Evolutionary conservation across 1,140 invertebrate species (phyloP).

Genomic region (Metaphire vulgaris): DNA sequence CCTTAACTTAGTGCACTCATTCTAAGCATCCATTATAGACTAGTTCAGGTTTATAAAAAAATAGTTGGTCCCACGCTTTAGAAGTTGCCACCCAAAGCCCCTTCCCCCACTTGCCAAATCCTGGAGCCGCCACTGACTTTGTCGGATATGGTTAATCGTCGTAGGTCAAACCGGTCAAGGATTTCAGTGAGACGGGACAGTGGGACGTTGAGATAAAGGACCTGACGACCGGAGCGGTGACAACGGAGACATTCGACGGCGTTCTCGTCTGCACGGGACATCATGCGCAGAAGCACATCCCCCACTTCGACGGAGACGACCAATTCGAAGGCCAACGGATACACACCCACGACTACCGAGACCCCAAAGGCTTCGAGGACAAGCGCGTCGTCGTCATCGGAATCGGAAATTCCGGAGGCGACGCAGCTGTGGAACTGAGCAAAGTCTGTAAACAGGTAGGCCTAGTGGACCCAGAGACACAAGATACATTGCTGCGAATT

Average conservation of each 20-base stretch:
- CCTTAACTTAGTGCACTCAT: no score
- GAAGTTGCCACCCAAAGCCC: no score
- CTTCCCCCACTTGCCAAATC: no score
- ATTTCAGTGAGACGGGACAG: conserved; percentile 16
- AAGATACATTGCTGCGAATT: not conserved
- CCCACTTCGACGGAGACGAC: conserved; percentile 14
- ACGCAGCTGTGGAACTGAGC: conserved; percentile 56
- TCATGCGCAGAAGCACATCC: not conserved
- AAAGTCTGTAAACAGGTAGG: conserved; percentile 35
- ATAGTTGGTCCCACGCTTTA: no score
- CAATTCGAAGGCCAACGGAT: conserved; percentile 17
- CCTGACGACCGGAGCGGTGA: not conserved
- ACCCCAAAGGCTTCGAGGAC: conserved; percentile 41
- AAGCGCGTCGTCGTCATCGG: conserved; percentile 55
- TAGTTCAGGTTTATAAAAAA: no score
- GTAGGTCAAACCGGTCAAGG: conserved; percentile 12
- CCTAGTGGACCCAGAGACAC: not conserved
- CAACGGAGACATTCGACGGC: conserved; percentile 5
- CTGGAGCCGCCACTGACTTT: no score
- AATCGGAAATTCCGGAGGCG: conserved; percentile 57
- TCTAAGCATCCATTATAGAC: no score
- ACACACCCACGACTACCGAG: conserved; percentile 15
- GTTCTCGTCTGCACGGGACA: conserved; percentile 9
- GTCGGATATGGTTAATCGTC: no score
- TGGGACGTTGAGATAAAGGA: conserved; percentile 6